A percentile compares a stretch with the other conserved stretches of the same genome.
Conservation (phyloP, 2,888 invertebrate genomes). For the Hirtodrosophila cameraria region DNA sequence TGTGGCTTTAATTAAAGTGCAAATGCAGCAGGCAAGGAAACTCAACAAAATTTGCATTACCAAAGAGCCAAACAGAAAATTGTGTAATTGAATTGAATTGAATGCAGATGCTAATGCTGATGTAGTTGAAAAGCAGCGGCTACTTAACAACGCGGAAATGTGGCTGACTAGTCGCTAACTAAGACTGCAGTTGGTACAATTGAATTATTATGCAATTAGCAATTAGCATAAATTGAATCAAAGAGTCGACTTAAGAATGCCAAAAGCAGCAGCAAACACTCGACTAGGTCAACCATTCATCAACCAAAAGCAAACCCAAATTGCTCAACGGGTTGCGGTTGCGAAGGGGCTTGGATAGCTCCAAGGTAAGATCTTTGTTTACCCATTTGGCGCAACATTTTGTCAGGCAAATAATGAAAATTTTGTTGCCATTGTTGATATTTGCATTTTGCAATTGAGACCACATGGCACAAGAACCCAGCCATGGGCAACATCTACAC, state of each 20-base stretch:
- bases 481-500: slow-evolving; percentile 5
- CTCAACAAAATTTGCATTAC: slow-evolving; percentile 61
- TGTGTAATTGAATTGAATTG: slow-evolving; percentile 70
- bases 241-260: slow-evolving; percentile 54
- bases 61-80: slow-evolving; percentile 50
- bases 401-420: slow-evolving; percentile 74
- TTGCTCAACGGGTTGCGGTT: slow-evolving; percentile 37
- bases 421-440: slow-evolving; percentile 71
- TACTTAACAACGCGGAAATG: slow-evolving; percentile 69
- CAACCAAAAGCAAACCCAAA: slow-evolving; percentile 22
- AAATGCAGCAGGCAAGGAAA: slow-evolving; percentile 30
- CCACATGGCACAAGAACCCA: slow-evolving; percentile 38
- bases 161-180: slow-evolving; percentile 48
- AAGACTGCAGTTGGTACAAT: slow-evolving; percentile 57
- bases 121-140: slow-evolving; percentile 27
- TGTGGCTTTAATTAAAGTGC: slow-evolving; percentile 67
- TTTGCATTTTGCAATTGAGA: slow-evolving; percentile 72
- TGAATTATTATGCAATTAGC: slow-evolving; percentile 81
- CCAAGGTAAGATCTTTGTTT: slow-evolving; percentile 67
- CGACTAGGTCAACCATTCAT: slow-evolving; percentile 69
- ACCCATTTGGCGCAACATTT: slow-evolving; percentile 68
- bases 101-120: slow-evolving; percentile 47
- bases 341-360: neutral
- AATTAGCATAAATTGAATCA: slow-evolving; percentile 78
- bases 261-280: slow-evolving; percentile 61